A percentile compares a stretch with the other conserved stretches of the same genome.
Conservation (phyloP, 2,888 invertebrate species). For the Tuberolachnus salignus region DNA sequence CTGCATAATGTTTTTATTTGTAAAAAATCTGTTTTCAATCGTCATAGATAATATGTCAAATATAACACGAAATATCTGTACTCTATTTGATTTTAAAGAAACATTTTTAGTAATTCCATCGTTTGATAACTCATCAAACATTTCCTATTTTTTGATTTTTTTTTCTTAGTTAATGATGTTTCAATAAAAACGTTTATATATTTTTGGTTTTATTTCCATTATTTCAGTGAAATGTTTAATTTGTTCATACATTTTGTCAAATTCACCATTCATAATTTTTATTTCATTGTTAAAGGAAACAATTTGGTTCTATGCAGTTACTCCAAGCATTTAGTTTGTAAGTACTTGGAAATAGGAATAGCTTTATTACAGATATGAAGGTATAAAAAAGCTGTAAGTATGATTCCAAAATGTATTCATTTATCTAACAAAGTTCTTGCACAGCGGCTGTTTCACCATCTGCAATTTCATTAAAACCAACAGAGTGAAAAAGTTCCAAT, state of each 20-base stretch:
- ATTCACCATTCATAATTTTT: slow-evolving; percentile 1
- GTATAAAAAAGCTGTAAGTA: slow-evolving; percentile 9
- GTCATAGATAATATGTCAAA: no score
- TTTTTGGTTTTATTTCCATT: slow-evolving; percentile 3
- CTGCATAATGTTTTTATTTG: no score
- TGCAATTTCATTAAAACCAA: neutral
- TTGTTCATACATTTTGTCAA: slow-evolving; percentile 4
- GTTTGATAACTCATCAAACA: no score
- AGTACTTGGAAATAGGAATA: neutral
- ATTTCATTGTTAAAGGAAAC: slow-evolving; percentile 5
- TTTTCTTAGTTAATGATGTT: neutral
- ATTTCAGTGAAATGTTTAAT: neutral
- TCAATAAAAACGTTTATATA: slow-evolving; percentile 9
- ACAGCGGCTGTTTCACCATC: slow-evolving; percentile 6
- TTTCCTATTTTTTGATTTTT: neutral
- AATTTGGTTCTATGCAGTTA: slow-evolving; percentile 2
- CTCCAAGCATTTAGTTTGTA: slow-evolving; percentile 7
- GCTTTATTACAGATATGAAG: slow-evolving; percentile 1
- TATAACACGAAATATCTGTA: no score
- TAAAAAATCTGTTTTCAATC: no score
- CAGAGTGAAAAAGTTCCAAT: no score
- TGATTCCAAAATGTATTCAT: neutral
- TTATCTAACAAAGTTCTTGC: slow-evolving; percentile 5
- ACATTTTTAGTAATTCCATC: no score
- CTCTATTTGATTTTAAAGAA: no score